These are phyloP conservation scores for Eulithis prunata DNA, from an alignment of 2,888 invertebrate species.

Conservation along the genomic window DNA sequence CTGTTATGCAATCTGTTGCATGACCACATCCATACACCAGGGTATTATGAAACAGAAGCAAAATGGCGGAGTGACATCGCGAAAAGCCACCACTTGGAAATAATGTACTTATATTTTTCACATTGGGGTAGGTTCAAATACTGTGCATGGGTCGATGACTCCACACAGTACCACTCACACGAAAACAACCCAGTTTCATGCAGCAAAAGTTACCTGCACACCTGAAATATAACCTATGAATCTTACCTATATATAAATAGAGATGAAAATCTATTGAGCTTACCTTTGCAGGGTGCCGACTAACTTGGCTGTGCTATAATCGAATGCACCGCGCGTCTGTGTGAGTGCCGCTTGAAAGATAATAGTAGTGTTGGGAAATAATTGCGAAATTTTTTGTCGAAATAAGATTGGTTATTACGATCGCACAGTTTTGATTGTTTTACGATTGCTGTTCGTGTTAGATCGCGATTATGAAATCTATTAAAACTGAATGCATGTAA, in stretches of 20 bases:
- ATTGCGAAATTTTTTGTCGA: constrained; percentile 69
- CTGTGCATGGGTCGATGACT: constrained; percentile 69
- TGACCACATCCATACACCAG: constrained; percentile 13
- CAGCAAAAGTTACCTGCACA: constrained; percentile 34
- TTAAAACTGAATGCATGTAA: constrained; percentile 25
- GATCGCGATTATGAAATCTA: constrained; percentile 50
- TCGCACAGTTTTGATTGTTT: constrained; percentile 49
- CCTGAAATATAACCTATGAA: constrained; percentile 42
- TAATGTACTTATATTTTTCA: constrained; percentile 65
- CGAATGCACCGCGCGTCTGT: constrained; percentile 62
- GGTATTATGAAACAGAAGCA: constrained; percentile 43
- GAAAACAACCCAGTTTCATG: constrained; percentile 50
- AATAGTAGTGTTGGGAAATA: constrained; percentile 73
- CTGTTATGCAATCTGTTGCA: constrained; percentile 16
- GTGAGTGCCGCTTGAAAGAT: constrained; percentile 66
- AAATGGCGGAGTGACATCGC: constrained; percentile 51
- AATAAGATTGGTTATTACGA: constrained; percentile 55
- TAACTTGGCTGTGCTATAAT: constrained; percentile 59
- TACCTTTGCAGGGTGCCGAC: constrained; percentile 33
- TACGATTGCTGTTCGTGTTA: constrained; percentile 49
- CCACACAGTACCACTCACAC: constrained; percentile 51
- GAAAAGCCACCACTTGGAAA: constrained; percentile 48
- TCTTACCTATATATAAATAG: constrained; percentile 40
- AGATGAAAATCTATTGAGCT: constrained; percentile 40
- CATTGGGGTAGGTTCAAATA: constrained; percentile 78